Evolutionary conservation across 2,113 vertebrate genomes (phyloP).

Genomic region (Otocyon megalotis): DNA sequence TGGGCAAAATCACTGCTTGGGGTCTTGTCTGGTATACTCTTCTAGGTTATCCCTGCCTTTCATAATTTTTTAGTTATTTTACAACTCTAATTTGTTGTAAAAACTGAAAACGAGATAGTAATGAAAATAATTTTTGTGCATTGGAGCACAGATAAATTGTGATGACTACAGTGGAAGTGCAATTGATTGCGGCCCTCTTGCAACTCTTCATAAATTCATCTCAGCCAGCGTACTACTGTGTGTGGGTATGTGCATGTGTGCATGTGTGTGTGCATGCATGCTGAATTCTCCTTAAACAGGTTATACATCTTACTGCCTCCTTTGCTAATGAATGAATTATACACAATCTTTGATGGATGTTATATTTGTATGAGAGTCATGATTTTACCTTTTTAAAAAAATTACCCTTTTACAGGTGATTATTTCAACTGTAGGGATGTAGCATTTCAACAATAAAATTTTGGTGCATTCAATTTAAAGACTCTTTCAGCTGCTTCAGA

Average conservation of each 20-base stretch:
- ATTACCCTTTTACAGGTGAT: neutral
- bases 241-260: no score
- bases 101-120: neutral
- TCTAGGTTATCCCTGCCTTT: neutral
- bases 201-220: neutral
- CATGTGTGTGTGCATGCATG: accelerated
- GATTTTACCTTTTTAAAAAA: neutral
- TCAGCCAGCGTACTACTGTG: neutral
- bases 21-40: neutral
- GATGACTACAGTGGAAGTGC: neutral
- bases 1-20: neutral
- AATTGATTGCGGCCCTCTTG: neutral
- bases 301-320: neutral
- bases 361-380: neutral
- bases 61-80: neutral
- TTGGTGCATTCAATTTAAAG: neutral
- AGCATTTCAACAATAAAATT: neutral
- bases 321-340: neutral
- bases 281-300: neutral
- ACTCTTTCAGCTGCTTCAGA: neutral
- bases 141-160: neutral
- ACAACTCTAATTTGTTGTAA: neutral
- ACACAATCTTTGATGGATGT: neutral
- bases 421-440: neutral
- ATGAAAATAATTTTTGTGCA: neutral